Evolutionary conservation across 2,888 invertebrate genomes (phyloP).

Genomic region (Allolobophora icterica): DNA sequence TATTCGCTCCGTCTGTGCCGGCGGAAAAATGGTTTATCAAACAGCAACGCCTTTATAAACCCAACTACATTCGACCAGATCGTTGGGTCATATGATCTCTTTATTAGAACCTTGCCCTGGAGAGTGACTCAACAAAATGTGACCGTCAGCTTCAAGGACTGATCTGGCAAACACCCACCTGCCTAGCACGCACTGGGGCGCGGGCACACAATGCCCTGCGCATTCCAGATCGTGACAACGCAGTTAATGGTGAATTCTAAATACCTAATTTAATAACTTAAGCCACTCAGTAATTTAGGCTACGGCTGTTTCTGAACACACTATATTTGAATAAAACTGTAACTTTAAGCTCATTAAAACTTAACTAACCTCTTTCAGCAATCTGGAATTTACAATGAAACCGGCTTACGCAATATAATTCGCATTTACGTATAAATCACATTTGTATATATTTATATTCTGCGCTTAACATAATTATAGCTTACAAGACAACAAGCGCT

Average conservation of each 20-base stretch:
- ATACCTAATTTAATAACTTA: not conserved
- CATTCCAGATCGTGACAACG: not conserved
- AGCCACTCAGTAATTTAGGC: not conserved
- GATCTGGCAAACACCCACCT: not conserved
- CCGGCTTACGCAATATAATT: not conserved
- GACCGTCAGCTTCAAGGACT: not conserved
- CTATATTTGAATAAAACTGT: not conserved
- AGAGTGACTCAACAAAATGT: not conserved
- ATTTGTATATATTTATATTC: too few relatives aligned
- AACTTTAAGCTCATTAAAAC: not conserved
- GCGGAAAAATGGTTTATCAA: not conserved
- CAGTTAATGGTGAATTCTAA: not conserved
- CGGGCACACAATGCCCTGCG: not conserved
- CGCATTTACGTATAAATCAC: too few relatives aligned
- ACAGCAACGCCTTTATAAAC: not conserved
- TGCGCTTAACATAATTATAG: too few relatives aligned
- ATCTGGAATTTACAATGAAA: not conserved
- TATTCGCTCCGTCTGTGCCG: not conserved
- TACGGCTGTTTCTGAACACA: not conserved
- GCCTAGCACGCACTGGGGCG: not conserved
- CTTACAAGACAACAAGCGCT: not conserved
- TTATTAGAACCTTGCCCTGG: not conserved
- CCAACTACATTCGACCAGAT: not conserved
- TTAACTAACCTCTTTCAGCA: not conserved
- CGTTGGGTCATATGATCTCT: constrained; percentile 3